Evolutionary conservation across 2,797 vertebrate genomes (phyloP).

Genomic region (Philypnodon macrostomus): DNA sequence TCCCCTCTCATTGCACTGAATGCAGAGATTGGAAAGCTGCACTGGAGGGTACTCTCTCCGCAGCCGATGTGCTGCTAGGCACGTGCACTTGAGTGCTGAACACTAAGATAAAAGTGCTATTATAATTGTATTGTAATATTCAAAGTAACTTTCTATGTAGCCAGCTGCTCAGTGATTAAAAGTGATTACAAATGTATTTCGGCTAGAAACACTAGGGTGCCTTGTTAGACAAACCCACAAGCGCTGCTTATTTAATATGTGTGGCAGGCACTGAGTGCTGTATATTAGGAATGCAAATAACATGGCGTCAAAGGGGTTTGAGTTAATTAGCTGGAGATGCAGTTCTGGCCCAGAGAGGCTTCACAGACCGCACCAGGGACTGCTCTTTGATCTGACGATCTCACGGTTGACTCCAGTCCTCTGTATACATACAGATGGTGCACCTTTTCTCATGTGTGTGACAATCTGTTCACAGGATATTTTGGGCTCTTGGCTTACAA

Average conservation of each 20-base stretch:
- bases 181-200: constrained; percentile 62
- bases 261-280: constrained; percentile 51
- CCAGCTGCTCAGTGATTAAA: constrained; percentile 28
- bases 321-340: constrained; percentile 67
- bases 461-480: constrained; percentile 16
- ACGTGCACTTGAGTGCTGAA: constrained; percentile 3
- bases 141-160: constrained; percentile 27
- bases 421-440: constrained; percentile 43
- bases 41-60: constrained; percentile 36
- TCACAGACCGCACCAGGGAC: constrained; percentile 39
- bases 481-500: not conserved
- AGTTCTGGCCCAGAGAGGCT: constrained; percentile 53
- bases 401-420: constrained; percentile 52
- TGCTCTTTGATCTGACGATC: constrained; percentile 66
- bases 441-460: constrained; percentile 16
- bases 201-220: constrained; percentile 56
- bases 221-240: constrained; percentile 66
- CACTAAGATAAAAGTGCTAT: constrained; percentile 8
- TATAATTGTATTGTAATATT: constrained; percentile 24
- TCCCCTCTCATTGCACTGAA: constrained; percentile 32
- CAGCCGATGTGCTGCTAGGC: constrained; percentile 14
- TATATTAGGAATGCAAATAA: constrained; percentile 67
- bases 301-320: constrained; percentile 52
- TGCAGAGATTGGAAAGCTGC: constrained; percentile 33
- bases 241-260: constrained; percentile 58